Evolutionary conservation across 2,888 invertebrate species (phyloP).

Genomic region (Cepaea hortensis): DNA sequence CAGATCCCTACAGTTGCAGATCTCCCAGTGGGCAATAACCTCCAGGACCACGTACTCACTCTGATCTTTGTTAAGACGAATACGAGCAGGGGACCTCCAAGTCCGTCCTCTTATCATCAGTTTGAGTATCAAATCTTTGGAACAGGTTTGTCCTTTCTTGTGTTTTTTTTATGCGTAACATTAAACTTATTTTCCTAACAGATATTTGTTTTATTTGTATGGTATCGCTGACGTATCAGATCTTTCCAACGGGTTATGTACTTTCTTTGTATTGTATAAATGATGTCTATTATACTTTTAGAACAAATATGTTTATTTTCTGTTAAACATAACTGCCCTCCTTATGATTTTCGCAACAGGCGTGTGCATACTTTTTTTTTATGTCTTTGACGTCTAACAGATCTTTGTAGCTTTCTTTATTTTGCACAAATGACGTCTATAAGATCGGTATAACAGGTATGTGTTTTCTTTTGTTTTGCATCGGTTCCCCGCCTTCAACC

Average conservation of each 20-base stretch:
- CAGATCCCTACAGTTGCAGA: conserved; percentile 70
- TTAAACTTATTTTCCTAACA: background rate
- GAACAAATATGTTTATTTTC: no score
- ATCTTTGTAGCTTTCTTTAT: no score
- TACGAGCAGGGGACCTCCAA: background rate
- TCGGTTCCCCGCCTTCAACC: no score
- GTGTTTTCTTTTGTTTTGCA: no score
- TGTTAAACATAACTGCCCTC: no score
- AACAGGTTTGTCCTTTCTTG: conserved; percentile 11
- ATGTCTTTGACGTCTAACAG: no score
- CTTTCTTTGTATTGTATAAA: background rate
- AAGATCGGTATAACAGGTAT: no score
- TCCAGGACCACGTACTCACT: conserved; percentile 67
- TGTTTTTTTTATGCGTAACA: background rate
- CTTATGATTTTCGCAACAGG: no score
- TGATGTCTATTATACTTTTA: background rate
- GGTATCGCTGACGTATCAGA: background rate
- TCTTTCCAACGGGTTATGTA: background rate
- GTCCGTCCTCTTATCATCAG: conserved; percentile 16
- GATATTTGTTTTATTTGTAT: background rate
- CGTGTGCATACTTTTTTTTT: no score
- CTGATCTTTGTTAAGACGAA: conserved; percentile 31
- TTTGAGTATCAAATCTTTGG: conserved; percentile 39
- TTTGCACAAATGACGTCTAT: no score
- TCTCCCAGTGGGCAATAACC: conserved; percentile 72